Percentiles rank a stretch among this genome's conserved stretches.
phyloP scores from a whole-genome alignment of 2,888 invertebrate genomes.

The Vannuccia rotundouncinata region DNA sequence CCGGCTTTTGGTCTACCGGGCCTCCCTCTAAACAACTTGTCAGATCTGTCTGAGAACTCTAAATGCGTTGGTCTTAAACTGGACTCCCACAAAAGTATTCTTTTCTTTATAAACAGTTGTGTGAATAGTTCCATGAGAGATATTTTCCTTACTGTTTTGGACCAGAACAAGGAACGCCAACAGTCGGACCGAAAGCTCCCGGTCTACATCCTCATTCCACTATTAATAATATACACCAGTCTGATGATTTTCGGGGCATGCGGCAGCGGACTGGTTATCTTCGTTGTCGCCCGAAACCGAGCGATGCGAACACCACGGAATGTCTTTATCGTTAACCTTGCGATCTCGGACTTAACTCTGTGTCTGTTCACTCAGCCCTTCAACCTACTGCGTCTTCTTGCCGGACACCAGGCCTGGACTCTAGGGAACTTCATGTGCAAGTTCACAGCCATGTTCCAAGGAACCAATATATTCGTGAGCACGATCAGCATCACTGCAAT shows the following conservation, averaged over 20 bases:
- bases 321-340: conserved; percentile 83
- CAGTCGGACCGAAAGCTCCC: too few relatives aligned
- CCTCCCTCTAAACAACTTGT: too few relatives aligned
- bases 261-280: conserved; percentile 78
- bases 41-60: too few relatives aligned
- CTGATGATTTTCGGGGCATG: conserved; percentile 73
- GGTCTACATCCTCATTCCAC: neutral
- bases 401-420: conserved; percentile 70
- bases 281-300: conserved; percentile 73
- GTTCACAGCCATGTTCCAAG: conserved; percentile 76
- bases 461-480: conserved; percentile 82
- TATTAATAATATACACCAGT: neutral
- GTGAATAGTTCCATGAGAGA: too few relatives aligned
- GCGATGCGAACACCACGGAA: conserved; percentile 85
- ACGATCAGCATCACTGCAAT: conserved; percentile 89
- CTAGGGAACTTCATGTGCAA: conserved; percentile 77
- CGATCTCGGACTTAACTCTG: conserved; percentile 70
- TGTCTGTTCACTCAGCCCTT: conserved; percentile 83
- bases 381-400: conserved; percentile 76
- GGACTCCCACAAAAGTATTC: too few relatives aligned
- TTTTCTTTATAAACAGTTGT: too few relatives aligned
- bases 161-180: too few relatives aligned
- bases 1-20: too few relatives aligned
- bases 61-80: too few relatives aligned
- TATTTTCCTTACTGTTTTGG: too few relatives aligned